Evolutionary conservation across 2,888 invertebrate species (phyloP).

Genomic region (Tillus elongatus): DNA sequence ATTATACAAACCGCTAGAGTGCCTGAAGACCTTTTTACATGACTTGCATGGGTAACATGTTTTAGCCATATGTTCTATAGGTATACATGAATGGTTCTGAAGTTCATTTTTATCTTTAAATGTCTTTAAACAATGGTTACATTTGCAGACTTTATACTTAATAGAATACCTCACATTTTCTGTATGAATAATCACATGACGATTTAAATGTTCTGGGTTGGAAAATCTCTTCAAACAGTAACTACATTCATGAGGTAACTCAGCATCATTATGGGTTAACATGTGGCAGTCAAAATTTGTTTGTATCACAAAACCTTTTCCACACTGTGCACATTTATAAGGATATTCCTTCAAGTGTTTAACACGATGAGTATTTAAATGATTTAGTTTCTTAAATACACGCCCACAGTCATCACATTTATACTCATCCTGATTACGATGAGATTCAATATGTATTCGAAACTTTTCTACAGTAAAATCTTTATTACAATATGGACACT

Average conservation of each 20-base stretch:
- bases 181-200: conserved; percentile 2
- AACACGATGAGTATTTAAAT: conserved; percentile 30
- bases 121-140: neutral
- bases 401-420: conserved; percentile 31
- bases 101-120: neutral
- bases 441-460: conserved; percentile 26
- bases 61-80: conserved; percentile 13
- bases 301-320: conserved; percentile 33
- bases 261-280: neutral
- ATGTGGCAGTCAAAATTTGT: conserved; percentile 29
- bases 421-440: conserved; percentile 27
- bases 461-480: conserved; percentile 24
- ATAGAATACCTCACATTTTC: neutral
- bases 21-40: conserved; percentile 30
- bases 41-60: conserved; percentile 25
- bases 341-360: conserved; percentile 32
- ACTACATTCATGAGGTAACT: conserved; percentile 1
- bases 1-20: conserved; percentile 26
- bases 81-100: neutral
- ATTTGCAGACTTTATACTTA: neutral
- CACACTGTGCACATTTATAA: conserved; percentile 31
- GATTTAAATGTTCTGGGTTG: neutral
- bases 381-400: conserved; percentile 30
- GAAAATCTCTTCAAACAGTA: neutral
- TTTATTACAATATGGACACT: conserved; percentile 27